Conservation (phyloP, 2,888 invertebrate species). For the Brachypterus glaber region DNA sequence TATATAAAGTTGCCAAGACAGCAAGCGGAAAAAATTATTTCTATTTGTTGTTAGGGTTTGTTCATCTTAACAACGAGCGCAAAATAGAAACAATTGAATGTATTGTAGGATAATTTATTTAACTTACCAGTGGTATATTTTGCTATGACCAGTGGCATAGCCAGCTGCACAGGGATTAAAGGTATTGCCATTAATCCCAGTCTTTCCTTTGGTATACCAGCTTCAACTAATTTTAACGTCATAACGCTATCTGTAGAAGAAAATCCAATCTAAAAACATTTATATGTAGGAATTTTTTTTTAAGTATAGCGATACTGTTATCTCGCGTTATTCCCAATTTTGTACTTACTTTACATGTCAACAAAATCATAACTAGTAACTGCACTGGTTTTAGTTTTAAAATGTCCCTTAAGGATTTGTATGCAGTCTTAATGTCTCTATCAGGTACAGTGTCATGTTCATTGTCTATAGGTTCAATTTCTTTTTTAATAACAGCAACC, state of each 20-base stretch:
- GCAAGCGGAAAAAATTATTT: too few relatives aligned
- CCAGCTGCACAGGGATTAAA: constrained; percentile 81
- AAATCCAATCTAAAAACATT: constrained; percentile 70
- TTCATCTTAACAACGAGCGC: too few relatives aligned
- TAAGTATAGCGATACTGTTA: constrained; percentile 1
- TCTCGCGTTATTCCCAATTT: neutral
- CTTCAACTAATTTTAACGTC: constrained; percentile 88
- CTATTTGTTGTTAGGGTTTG: too few relatives aligned
- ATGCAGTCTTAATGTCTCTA: constrained; percentile 59
- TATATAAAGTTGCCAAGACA: too few relatives aligned
- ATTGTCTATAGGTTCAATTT: constrained; percentile 46
- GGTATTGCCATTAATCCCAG: constrained; percentile 89
- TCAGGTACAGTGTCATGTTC: constrained; percentile 39
- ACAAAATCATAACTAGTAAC: constrained; percentile 65
- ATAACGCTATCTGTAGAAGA: constrained; percentile 93
- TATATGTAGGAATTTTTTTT: constrained; percentile 2
- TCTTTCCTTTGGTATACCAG: constrained; percentile 92
- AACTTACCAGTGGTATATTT: constrained; percentile 39
- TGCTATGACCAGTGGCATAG: constrained; percentile 79
- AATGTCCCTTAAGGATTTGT: constrained; percentile 73
- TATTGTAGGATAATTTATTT: too few relatives aligned
- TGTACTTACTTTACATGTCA: constrained; percentile 75
- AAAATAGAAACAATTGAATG: constrained; percentile 6
- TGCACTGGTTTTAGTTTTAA: constrained; percentile 74
- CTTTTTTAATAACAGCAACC: constrained; percentile 80